These are phyloP conservation scores for Speoplatyrhinus poulsoni DNA, from an alignment of 2,113 vertebrate genomes.

Conservation along the genomic window DNA sequence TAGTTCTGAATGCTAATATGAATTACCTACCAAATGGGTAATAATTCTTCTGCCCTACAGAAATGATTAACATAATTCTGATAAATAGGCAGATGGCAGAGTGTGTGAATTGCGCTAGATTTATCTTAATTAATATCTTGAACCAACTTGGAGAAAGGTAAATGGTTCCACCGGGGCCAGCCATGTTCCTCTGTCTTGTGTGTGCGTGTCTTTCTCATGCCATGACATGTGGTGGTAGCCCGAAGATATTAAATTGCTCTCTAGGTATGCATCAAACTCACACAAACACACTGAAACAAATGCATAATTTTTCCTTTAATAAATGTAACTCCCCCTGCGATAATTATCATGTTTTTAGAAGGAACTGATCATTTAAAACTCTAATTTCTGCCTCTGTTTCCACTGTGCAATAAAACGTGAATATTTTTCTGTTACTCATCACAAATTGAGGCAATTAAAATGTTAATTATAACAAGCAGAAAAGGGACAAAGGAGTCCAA, in stretches of 20 bases:
- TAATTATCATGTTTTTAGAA: constrained; percentile 41
- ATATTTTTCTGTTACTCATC: constrained; percentile 63
- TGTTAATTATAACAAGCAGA: constrained; percentile 78
- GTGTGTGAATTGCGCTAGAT: constrained; percentile 97
- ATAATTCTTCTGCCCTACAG: constrained; percentile 99
- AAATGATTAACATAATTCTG: constrained; percentile 99
- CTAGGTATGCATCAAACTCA: constrained; percentile 75
- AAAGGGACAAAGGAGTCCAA: constrained; percentile 83
- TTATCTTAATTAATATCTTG: constrained; percentile 99
- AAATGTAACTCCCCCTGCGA: constrained; percentile 23
- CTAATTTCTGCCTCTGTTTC: constrained; percentile 41
- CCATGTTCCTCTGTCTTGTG: constrained; percentile 72
- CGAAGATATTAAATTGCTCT: constrained; percentile 75
- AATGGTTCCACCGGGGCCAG: constrained; percentile 84
- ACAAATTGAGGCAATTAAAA: constrained; percentile 76
- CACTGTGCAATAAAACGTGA: constrained; percentile 55
- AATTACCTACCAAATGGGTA: constrained; percentile 98
- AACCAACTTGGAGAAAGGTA: constrained; percentile 93
- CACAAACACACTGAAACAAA: constrained; percentile 26
- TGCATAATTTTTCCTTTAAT: constrained; percentile 13
- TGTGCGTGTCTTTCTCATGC: constrained; percentile 61
- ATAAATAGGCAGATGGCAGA: constrained; percentile 99
- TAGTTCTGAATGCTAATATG: constrained; percentile 98
- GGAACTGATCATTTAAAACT: constrained; percentile 32
- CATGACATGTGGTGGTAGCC: constrained; percentile 71